Conservation (phyloP, 2,888 invertebrate genomes). For the Torymus texanus region DNA sequence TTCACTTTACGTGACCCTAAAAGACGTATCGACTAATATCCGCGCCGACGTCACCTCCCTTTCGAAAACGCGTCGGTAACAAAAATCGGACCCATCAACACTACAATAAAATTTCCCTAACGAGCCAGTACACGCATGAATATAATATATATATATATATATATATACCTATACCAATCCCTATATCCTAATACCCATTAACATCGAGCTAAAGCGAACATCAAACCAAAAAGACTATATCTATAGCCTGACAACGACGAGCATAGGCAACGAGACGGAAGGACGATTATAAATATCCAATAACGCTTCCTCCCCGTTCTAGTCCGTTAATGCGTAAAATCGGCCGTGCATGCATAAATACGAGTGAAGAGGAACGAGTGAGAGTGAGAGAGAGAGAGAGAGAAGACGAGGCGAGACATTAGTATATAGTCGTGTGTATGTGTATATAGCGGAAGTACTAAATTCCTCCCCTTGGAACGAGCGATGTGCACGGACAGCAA, state of each 20-base stretch:
- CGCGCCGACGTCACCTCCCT: too few relatives aligned
- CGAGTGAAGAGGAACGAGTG: slow-evolving; percentile 2
- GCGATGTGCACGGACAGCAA: slow-evolving; percentile 47
- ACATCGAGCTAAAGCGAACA: slow-evolving; percentile 22
- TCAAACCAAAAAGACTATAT: not conserved
- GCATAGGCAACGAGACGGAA: not conserved
- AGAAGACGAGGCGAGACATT: not conserved
- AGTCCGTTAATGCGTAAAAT: slow-evolving; percentile 51
- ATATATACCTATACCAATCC: too few relatives aligned
- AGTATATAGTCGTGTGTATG: too few relatives aligned
- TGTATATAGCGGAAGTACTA: slow-evolving; percentile 35
- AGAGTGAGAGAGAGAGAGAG: slow-evolving; percentile 18
- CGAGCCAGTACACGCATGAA: slow-evolving; percentile 37
- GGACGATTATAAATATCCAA: slow-evolving; percentile 50
- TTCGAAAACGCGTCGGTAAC: too few relatives aligned
- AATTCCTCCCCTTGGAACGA: slow-evolving; percentile 45
- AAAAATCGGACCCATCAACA: slow-evolving; percentile 10
- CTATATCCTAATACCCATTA: not conserved
- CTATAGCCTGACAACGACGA: not conserved
- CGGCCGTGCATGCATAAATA: slow-evolving; percentile 44
- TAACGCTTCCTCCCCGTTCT: slow-evolving; percentile 28
- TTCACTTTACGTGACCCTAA: slow-evolving; percentile 16
- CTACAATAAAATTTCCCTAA: slow-evolving; percentile 52
- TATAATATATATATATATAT: not conserved
- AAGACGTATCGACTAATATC: not conserved